Conservation (phyloP, 2,888 invertebrate species). For the Rhagophthalmus giganteus region DNA sequence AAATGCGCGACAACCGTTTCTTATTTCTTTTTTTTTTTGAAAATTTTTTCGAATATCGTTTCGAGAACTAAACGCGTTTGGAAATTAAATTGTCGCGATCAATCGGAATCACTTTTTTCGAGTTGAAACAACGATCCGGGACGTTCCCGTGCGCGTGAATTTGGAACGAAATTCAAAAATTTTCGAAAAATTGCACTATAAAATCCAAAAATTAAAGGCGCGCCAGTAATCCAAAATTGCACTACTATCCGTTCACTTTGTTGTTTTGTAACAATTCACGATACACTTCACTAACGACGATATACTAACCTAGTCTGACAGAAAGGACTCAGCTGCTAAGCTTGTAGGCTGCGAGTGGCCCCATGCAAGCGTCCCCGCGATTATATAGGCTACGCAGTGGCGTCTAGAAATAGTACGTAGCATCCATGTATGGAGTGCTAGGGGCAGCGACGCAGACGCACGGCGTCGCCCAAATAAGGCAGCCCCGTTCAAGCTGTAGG, state of each 20-base stretch:
- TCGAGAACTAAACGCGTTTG: no score
- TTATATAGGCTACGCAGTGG: constrained; percentile 44
- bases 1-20: no score
- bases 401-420: constrained; percentile 50
- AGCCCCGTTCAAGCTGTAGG: constrained; percentile 38
- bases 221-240: constrained; percentile 4
- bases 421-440: constrained; percentile 55
- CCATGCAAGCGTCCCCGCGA: constrained; percentile 27
- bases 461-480: constrained; percentile 55
- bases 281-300: constrained; percentile 30
- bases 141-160: no score
- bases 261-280: constrained; percentile 10
- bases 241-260: constrained; percentile 6
- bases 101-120: no score
- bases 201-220: constrained; percentile 4
- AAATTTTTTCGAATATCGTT: no score
- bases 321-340: constrained; percentile 46
- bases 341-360: constrained; percentile 45
- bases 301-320: constrained; percentile 38
- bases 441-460: constrained; percentile 52
- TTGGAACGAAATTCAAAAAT: background rate
- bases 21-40: no score
- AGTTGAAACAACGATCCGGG: no score
- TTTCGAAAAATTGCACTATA: constrained; percentile 4
- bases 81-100: no score